Conservation (phyloP, 35 echinoderm and acorn worm genomes). For the Eucidaris tribuloides region DNA sequence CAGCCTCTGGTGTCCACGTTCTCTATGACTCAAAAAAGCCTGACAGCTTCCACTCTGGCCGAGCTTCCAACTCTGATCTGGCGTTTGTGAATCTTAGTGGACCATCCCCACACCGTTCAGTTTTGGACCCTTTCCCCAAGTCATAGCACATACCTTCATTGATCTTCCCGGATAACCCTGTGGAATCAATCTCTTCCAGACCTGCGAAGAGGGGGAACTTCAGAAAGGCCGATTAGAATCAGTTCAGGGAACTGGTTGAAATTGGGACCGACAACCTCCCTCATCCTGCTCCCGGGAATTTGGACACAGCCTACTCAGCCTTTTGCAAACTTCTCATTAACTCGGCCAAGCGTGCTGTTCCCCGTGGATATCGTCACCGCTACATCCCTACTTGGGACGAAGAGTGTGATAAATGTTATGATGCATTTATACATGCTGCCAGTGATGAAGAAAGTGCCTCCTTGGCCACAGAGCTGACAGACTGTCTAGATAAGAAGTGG, state of each 20-base stretch:
- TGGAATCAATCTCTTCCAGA: too few species aligned
- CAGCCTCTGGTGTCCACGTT: too few species aligned
- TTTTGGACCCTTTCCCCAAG: too few species aligned
- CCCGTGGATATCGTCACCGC: background rate
- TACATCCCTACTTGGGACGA: slow-evolving; percentile 40
- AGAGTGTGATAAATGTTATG: background rate
- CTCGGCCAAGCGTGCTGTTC: background rate
- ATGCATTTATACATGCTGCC: background rate
- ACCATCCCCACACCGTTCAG: background rate
- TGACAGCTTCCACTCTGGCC: too few species aligned
- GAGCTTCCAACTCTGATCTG: background rate
- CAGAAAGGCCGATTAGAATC: background rate
- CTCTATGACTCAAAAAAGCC: too few species aligned
- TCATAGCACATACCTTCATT: too few species aligned
- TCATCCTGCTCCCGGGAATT: background rate
- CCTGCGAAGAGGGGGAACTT: background rate
- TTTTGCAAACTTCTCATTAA: slow-evolving; percentile 9
- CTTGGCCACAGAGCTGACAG: too few species aligned
- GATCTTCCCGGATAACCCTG: too few species aligned
- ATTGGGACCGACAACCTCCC: background rate
- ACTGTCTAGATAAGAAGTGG: too few species aligned
- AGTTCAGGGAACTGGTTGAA: background rate
- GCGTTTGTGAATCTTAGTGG: background rate
- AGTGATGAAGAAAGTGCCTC: background rate
- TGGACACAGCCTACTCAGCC: background rate